These are phyloP conservation scores for Venturia canescens DNA, from an alignment of 1,140 invertebrate species.

Conservation along the genomic window DNA sequence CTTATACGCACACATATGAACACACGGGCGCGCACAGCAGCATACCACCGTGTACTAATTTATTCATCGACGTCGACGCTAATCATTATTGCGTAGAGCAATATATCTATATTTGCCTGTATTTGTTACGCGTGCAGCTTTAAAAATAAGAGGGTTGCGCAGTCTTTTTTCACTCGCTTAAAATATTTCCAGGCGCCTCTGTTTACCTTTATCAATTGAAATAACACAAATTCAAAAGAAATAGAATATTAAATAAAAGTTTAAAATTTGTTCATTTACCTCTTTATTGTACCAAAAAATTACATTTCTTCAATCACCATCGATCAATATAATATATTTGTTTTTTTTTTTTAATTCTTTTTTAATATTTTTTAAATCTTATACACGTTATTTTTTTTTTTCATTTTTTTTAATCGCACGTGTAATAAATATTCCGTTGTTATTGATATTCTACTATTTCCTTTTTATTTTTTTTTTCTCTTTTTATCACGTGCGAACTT, in stretches of 20 bases:
- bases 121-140: conserved; percentile 14
- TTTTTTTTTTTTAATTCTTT: neutral
- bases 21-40: no score
- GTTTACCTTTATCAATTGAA: neutral
- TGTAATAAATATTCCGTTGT: conserved; percentile 67
- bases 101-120: neutral
- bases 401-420: conserved; percentile 51
- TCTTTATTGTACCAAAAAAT: conserved; percentile 70
- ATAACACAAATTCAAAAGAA: neutral
- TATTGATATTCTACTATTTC: conserved; percentile 53
- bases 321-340: conserved; percentile 65
- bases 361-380: neutral
- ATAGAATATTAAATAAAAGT: neutral
- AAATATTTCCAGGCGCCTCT: neutral
- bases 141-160: conserved; percentile 1
- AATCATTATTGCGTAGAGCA: neutral
- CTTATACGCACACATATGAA: no score
- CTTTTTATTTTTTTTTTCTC: conserved; percentile 59
- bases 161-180: neutral
- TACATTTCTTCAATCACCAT: conserved; percentile 66
- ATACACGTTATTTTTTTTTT: conserved; percentile 51
- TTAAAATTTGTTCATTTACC: conserved; percentile 58
- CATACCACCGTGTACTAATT: no score
- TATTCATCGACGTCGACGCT: no score
- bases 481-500: conserved; percentile 56